Evolutionary conservation across 92 coral and sea anemone species (phyloP).

Genomic region (Paramuricea clavata): DNA sequence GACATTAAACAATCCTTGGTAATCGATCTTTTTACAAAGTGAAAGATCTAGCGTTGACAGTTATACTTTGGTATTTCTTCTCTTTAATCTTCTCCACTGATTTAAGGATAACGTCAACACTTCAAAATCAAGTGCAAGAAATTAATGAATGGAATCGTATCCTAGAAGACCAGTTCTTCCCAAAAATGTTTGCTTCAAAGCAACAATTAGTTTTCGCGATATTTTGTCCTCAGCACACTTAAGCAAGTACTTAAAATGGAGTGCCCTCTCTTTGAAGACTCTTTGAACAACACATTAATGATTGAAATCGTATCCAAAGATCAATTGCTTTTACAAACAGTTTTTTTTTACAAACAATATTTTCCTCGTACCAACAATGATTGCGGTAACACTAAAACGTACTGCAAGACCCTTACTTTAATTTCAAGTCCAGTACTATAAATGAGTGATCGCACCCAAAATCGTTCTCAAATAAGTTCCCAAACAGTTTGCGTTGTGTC

Average conservation of each 20-base stretch:
- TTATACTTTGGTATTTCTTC: neutral
- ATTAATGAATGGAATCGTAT: neutral
- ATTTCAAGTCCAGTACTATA: too few species aligned
- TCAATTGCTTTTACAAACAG: too few species aligned
- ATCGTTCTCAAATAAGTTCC: too few species aligned
- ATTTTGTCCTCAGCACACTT: neutral
- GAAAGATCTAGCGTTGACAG: too few species aligned
- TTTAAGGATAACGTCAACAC: neutral
- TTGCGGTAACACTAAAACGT: too few species aligned
- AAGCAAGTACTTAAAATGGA: neutral
- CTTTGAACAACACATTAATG: too few species aligned
- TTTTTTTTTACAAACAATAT: too few species aligned
- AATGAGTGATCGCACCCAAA: too few species aligned
- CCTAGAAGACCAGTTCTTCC: neutral
- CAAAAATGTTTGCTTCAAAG: neutral
- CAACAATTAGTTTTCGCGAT: neutral
- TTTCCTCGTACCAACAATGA: too few species aligned
- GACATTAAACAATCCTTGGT: neutral
- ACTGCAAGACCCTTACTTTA: too few species aligned
- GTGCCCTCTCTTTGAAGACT: neutral
- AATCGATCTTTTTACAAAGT: neutral
- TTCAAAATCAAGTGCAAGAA: neutral
- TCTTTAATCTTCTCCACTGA: neutral
- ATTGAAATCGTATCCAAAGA: too few species aligned
- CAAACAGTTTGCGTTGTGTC: too few species aligned